A percentile compares a stretch with the other conserved stretches of the same genome.
Conservation (phyloP, 2,113 vertebrate genomes). For the Semnornis frantzii region DNA sequence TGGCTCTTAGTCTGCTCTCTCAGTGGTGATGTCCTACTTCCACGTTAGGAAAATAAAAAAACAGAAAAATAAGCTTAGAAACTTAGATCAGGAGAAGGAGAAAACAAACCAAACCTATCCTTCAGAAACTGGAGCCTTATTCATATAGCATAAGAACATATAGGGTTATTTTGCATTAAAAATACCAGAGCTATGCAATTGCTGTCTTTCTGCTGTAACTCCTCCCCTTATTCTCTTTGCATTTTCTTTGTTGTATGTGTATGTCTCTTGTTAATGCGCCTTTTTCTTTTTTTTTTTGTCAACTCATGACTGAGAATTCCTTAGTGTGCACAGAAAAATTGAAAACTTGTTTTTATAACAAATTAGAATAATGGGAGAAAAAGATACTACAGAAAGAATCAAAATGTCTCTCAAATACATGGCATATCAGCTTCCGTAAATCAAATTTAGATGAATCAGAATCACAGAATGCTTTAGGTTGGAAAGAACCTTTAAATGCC, state of each 20-base stretch:
- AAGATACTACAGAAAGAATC: background rate
- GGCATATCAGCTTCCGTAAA: background rate
- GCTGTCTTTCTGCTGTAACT: background rate
- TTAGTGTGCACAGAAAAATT: background rate
- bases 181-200: background rate
- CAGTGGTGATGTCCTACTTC: background rate
- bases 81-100: background rate
- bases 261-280: rapidly evolving
- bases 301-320: background rate
- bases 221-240: background rate
- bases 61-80: background rate
- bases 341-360: background rate
- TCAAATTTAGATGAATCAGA: background rate
- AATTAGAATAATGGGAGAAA: background rate
- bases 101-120: background rate
- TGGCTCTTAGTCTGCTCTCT: background rate
- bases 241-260: background rate
- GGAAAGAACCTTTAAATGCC: too few relatives aligned
- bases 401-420: background rate
- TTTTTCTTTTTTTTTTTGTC: background rate
- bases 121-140: background rate
- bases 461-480: too few relatives aligned
- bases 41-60: background rate
- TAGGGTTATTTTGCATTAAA: background rate
- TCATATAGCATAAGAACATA: background rate